A percentile compares a stretch with the other conserved stretches of the same genome.
Conservation (phyloP, 2,113 vertebrate species). For the Abramis brama region DNA sequence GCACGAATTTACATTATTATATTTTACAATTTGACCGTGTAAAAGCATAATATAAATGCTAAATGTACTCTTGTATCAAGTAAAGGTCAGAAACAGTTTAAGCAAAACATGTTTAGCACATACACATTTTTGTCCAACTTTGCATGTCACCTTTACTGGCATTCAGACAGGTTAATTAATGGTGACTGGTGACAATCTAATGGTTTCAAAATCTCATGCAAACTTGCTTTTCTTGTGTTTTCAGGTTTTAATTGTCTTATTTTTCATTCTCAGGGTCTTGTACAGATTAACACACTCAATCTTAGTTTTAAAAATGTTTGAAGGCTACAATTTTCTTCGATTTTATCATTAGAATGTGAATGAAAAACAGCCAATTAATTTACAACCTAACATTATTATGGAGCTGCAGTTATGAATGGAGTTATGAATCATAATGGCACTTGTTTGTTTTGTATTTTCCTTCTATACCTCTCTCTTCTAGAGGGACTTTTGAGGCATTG, state of each 20-base stretch:
- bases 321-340: neutral
- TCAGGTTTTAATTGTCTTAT: neutral
- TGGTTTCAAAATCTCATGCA: neutral
- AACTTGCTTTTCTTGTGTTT: neutral
- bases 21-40: neutral
- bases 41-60: no score
- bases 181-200: neutral
- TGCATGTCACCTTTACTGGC: no score
- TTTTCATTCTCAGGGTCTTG: neutral
- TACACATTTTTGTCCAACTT: no score
- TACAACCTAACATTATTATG: neutral
- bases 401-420: neutral
- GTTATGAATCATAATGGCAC: neutral
- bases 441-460: neutral
- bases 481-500: conserved; percentile 24
- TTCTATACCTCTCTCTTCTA: neutral
- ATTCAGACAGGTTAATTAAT: neutral
- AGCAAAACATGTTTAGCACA: no score
- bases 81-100: no score
- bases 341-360: neutral
- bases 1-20: neutral
- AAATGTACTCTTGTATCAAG: no score
- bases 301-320: neutral
- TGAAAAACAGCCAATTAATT: neutral
- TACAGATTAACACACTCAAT: neutral